Evolutionary conservation across 1,140 invertebrate genomes (phyloP).

Genomic region (Drosophila tani): DNA sequence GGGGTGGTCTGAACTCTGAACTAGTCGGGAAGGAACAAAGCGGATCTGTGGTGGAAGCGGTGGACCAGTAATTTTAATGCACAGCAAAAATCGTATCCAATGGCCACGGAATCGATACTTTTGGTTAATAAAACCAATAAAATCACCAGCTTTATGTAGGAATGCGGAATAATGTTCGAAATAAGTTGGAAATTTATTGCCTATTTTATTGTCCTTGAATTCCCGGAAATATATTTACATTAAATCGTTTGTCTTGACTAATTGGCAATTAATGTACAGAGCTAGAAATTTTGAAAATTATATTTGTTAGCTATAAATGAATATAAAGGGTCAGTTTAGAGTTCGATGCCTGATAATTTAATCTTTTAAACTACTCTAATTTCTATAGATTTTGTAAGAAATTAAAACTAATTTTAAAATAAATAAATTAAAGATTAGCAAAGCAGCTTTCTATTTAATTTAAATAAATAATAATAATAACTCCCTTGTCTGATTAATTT

Average conservation of each 20-base stretch:
- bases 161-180: background rate
- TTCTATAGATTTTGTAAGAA: no score
- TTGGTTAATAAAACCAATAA: constrained; percentile 4
- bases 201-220: background rate
- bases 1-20: constrained; percentile 11
- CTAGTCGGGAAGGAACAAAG: constrained; percentile 27
- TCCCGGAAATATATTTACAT: background rate
- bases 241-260: constrained; percentile 1
- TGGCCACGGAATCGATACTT: background rate
- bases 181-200: constrained; percentile 3
- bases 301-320: no score
- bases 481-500: background rate
- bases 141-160: background rate
- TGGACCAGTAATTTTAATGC: constrained; percentile 27
- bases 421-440: no score
- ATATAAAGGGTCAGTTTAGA: no score
- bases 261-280: constrained; percentile 3
- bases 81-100: constrained; percentile 20
- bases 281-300: background rate
- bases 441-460: background rate
- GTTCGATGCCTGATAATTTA: background rate
- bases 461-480: no score
- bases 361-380: no score
- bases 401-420: no score
- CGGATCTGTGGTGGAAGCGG: constrained; percentile 38